These are phyloP conservation scores for Cantharis flavilabris DNA, from an alignment of 2,888 invertebrate species.

Conservation along the genomic window DNA sequence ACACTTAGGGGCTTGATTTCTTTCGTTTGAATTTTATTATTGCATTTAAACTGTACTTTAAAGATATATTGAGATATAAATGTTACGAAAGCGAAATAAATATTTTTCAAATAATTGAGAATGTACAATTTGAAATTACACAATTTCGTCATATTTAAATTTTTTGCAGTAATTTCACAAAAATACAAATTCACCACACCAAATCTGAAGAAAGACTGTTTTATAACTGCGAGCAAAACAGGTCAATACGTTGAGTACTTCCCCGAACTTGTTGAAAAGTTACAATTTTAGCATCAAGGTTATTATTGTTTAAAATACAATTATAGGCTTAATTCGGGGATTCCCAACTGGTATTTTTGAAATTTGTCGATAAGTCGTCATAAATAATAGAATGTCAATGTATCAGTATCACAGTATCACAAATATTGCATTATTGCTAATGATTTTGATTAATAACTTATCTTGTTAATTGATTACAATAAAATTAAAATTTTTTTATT, in stretches of 20 bases:
- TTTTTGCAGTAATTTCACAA: not conserved
- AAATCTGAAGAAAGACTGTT: not conserved
- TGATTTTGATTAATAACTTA: not conserved
- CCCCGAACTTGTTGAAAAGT: not conserved
- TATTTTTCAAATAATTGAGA: not conserved
- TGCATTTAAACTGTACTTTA: not conserved
- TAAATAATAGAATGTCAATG: not conserved
- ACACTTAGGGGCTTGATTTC: slow-evolving; percentile 52
- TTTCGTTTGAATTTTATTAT: not conserved
- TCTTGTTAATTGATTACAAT: not conserved
- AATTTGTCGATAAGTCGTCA: not conserved
- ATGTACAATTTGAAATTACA: not conserved
- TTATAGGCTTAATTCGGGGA: not conserved
- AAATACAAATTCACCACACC: not conserved
- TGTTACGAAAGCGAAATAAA: not conserved
- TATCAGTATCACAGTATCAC: no score
- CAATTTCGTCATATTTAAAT: not conserved
- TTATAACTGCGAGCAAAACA: not conserved
- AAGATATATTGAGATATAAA: not conserved
- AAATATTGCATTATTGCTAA: not conserved
- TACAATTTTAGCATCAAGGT: not conserved
- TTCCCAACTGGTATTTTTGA: not conserved
- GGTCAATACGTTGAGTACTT: not conserved
- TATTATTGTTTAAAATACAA: not conserved
- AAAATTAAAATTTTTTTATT: no score